These are phyloP conservation scores for Lordiphosa mommai DNA, from an alignment of 1,140 invertebrate species.

Conservation along the genomic window DNA sequence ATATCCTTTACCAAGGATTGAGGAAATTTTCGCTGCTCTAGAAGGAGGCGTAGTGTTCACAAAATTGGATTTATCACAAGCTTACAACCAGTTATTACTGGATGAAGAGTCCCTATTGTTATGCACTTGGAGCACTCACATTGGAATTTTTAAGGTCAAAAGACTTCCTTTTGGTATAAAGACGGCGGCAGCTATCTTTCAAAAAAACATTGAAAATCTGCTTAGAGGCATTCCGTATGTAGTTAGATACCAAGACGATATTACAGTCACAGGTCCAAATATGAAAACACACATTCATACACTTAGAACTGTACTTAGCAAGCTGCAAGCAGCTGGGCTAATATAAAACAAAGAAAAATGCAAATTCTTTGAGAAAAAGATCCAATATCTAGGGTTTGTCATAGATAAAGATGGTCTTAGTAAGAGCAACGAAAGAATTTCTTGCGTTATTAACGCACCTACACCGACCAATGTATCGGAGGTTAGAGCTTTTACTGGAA, in stretches of 20 bases:
- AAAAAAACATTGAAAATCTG: too few relatives aligned
- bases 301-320: too few relatives aligned
- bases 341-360: too few relatives aligned
- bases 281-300: too few relatives aligned
- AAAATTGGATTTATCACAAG: slow-evolving; percentile 72
- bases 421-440: not conserved
- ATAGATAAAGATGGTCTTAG: not conserved
- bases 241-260: too few relatives aligned
- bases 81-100: slow-evolving; percentile 74
- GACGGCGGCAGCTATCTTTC: too few relatives aligned
- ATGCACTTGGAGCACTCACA: slow-evolving; percentile 36
- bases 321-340: too few relatives aligned
- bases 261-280: too few relatives aligned
- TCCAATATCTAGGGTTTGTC: not conserved
- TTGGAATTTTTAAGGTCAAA: slow-evolving; percentile 46
- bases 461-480: not conserved
- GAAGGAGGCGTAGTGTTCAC: slow-evolving; percentile 52
- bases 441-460: not conserved
- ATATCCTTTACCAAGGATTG: slow-evolving; percentile 4
- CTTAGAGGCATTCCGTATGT: too few relatives aligned
- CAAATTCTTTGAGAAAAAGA: too few relatives aligned
- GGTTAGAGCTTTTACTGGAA: not conserved
- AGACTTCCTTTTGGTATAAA: not conserved
- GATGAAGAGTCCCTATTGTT: slow-evolving; percentile 40
- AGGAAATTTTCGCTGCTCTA: too few relatives aligned